These are phyloP conservation scores for Perithous albicinctus DNA, from an alignment of 2,888 invertebrate genomes.

Conservation along the genomic window DNA sequence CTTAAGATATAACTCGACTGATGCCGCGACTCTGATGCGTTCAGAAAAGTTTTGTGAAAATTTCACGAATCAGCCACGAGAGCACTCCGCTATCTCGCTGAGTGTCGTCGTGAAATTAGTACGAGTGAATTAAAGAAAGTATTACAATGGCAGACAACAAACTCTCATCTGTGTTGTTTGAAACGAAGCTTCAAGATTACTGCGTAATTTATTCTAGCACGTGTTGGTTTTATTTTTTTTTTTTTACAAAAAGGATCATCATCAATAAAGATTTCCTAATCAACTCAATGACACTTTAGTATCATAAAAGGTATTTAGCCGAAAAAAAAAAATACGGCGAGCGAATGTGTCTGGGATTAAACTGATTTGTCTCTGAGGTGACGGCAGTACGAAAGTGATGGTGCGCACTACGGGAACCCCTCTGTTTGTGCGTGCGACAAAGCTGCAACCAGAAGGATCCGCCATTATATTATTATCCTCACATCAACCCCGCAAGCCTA, in stretches of 20 bases:
- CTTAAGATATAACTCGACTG: slow-evolving; percentile 49
- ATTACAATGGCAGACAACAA: slow-evolving; percentile 10
- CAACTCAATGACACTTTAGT: slow-evolving; percentile 1
- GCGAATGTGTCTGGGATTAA: slow-evolving; percentile 50
- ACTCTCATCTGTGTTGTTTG: not conserved
- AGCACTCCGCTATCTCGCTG: slow-evolving; percentile 1
- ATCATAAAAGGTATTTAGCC: slow-evolving; percentile 6
- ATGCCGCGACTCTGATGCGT: not conserved
- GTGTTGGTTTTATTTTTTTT: not conserved
- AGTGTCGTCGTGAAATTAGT: not conserved
- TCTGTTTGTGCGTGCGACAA: slow-evolving; percentile 6
- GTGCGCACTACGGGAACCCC: slow-evolving; percentile 39
- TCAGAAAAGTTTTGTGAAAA: slow-evolving; percentile 42
- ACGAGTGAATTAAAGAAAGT: slow-evolving; percentile 7
- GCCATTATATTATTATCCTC: slow-evolving; percentile 69
- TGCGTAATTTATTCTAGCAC: slow-evolving; percentile 7
- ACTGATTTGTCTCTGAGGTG: slow-evolving; percentile 59
- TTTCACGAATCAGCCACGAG: slow-evolving; percentile 25
- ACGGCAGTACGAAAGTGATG: slow-evolving; percentile 18
- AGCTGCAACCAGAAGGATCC: slow-evolving; percentile 59
- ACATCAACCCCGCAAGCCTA: slow-evolving; percentile 71
- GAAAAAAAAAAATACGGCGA: slow-evolving; percentile 4
- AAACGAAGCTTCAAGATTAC: not conserved
- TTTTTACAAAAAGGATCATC: not conserved
- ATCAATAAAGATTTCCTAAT: slow-evolving; percentile 25